Evolutionary conservation across 1,140 invertebrate genomes (phyloP), one percentile per base, ranked within the genome.

Genomic region (Mycetomoellerius zeteki): DNA sequence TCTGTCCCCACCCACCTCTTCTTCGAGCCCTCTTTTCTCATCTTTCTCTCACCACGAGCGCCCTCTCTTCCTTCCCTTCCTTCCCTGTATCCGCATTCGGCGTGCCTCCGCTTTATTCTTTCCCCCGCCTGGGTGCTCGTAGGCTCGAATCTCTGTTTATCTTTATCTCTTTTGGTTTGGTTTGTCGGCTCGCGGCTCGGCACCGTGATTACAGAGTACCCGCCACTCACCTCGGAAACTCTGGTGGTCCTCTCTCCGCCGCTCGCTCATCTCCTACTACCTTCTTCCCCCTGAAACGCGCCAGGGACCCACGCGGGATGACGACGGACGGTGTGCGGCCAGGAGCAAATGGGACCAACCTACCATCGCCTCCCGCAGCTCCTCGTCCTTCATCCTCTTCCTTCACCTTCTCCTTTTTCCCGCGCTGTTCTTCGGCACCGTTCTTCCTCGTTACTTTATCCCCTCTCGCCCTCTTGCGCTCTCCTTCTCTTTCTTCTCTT

Each of bases 121-220:
- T 88, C 84, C 88, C 76, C 94, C 91, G 92, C 93, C 93, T 56
- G 69, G 93, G 88, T 92, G 90, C 93, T 94, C 93, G 91, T 93
- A 94, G 92, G 91, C 93, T 93, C 93, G 92, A 95, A 94, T 95
- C 94, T 94, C 94, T 95, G 95, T 95, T 95, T 95, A 95, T 95
- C 94, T 95, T 95, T 95, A 95, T 95, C 94, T 95, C 93, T 94
- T 95, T 95, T 95, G 93, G 93, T 95, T 95, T 94, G 93, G 94
- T 95, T 95, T 95, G 95, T 95, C 94, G 94, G 94, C 94, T 94
- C 93, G 94, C 94, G 94, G 94, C 94, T 94, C 92, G 92, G 93
- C 94, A 93, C 93, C 92, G 92, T 94, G 94, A 95, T 95, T 95
- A 95, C 94, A 95, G 95, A 94, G 93, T 95, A 94, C 93, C 93